Evolutionary conservation across 2,113 vertebrate genomes (phyloP).

Genomic region (Odocoileus hemionus): DNA sequence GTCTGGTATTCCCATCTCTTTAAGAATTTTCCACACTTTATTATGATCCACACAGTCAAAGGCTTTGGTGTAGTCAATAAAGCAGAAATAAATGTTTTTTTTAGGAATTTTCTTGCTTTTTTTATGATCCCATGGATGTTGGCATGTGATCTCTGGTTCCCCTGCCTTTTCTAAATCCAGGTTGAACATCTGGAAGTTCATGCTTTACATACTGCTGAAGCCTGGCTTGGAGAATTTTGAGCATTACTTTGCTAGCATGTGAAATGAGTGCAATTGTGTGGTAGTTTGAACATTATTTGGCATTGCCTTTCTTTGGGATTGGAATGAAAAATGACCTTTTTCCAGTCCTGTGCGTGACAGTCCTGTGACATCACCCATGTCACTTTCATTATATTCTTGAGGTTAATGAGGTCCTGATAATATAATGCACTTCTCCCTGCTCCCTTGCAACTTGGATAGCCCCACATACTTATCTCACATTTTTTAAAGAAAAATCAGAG

Average conservation of each 20-base stretch:
- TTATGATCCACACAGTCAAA: not conserved
- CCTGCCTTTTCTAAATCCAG: not conserved
- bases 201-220: not conserved
- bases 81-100: not conserved
- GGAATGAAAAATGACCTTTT: not conserved
- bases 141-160: not conserved
- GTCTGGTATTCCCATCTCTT: not conserved
- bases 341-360: not conserved
- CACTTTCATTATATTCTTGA: not conserved
- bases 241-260: not conserved
- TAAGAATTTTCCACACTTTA: not conserved
- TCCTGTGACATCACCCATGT: not conserved
- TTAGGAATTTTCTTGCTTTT: not conserved
- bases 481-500: not conserved
- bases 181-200: not conserved
- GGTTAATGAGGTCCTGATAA: not conserved
- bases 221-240: not conserved
- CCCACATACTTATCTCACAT: not conserved
- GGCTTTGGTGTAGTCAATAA: not conserved
- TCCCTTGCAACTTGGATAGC: not conserved
- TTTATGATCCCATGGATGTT: not conserved
- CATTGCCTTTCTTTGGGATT: not conserved
- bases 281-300: not conserved
- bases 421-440: not conserved
- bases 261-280: rapidly evolving